Conservation (phyloP, 2,113 vertebrate species). For the Passer domesticus region DNA sequence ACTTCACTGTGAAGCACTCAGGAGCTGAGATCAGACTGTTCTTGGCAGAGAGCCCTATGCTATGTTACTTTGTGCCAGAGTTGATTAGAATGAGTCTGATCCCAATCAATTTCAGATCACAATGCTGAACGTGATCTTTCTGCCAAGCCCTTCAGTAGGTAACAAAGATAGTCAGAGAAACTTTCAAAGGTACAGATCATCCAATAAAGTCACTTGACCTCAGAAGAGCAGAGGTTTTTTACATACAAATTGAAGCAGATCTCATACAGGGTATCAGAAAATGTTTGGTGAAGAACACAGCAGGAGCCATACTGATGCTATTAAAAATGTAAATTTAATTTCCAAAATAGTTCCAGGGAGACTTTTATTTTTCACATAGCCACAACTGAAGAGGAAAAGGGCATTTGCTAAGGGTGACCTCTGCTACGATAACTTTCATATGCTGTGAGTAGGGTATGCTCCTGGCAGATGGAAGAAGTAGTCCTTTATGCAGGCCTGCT, state of each 20-base stretch:
- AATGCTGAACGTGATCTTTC: neutral
- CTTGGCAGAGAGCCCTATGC: conserved; percentile 37
- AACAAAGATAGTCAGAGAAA: conserved; percentile 12
- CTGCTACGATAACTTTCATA: neutral
- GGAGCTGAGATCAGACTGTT: conserved; percentile 25
- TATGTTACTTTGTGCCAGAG: conserved; percentile 10
- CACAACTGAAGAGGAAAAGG: neutral
- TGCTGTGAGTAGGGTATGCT: neutral
- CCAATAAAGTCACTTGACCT: neutral
- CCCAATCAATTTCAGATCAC: conserved; percentile 46
- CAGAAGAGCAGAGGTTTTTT: neutral
- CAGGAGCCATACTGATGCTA: neutral
- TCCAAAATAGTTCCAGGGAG: neutral
- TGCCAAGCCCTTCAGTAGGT: neutral
- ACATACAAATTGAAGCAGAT: neutral
- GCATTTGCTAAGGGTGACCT: neutral
- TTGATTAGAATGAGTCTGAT: conserved; percentile 50
- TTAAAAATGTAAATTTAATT: conserved; percentile 46
- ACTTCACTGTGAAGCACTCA: neutral
- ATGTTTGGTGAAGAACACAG: neutral
- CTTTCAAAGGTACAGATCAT: conserved; percentile 8
- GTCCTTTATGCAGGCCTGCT: neutral
- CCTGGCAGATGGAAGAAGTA: neutral
- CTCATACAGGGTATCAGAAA: neutral
- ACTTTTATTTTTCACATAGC: neutral